These are phyloP conservation scores for Scaptomyza polygonia DNA, from an alignment of 2,888 invertebrate species.

Conservation along the genomic window DNA sequence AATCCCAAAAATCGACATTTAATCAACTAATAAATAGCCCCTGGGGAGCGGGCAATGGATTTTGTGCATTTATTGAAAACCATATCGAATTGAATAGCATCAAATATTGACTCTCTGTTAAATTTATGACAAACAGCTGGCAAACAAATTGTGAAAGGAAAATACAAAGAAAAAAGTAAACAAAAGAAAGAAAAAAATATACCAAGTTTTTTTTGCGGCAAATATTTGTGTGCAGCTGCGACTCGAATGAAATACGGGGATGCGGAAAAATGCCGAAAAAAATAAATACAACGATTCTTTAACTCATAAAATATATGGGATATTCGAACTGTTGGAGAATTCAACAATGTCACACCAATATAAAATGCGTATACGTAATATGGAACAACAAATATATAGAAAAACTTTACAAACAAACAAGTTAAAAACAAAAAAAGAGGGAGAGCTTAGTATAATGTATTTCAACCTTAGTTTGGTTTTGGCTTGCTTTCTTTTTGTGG, in stretches of 20 bases:
- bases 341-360: background rate
- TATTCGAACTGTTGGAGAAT: background rate
- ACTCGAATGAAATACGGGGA: constrained; percentile 2
- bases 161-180: background rate
- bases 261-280: background rate
- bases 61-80: constrained; percentile 19
- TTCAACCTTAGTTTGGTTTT: background rate
- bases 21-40: constrained; percentile 27
- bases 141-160: constrained; percentile 51
- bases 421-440: background rate
- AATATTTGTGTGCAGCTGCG: constrained; percentile 71
- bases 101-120: constrained; percentile 75
- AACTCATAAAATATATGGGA: too few relatives aligned
- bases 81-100: constrained; percentile 47
- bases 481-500: too few relatives aligned
- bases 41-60: background rate
- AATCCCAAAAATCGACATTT: constrained; percentile 28
- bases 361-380: background rate
- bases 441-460: background rate
- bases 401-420: background rate
- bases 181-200: background rate
- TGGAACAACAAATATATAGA: background rate
- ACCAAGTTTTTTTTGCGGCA: constrained; percentile 40
- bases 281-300: background rate
- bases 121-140: constrained; percentile 67